Evolutionary conservation across 35 echinoderm and acorn worm genomes (phyloP).

Genomic region (Lytechinus variegatus): DNA sequence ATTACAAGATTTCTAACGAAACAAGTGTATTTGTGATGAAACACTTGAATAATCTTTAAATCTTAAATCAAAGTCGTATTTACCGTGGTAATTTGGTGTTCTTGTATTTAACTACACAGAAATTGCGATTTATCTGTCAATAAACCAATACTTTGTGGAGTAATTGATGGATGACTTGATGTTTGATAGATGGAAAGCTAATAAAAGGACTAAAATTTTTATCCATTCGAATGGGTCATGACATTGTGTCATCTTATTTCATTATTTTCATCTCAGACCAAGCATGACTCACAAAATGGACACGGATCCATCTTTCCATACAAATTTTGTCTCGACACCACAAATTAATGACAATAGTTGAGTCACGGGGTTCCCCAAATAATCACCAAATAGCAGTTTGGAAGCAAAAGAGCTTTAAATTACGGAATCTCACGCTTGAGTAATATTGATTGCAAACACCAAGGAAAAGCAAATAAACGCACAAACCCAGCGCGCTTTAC

Average conservation of each 20-base stretch:
- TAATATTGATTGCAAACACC: conserved; percentile 13
- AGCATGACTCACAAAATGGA: neutral
- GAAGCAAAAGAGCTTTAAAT: neutral
- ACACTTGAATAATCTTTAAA: neutral
- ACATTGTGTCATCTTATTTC: neutral
- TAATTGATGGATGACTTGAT: neutral
- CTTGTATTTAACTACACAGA: too few species aligned
- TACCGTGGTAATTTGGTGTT: neutral
- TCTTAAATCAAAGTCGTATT: neutral
- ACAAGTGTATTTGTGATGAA: neutral
- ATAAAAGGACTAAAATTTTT: neutral
- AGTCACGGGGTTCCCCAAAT: neutral
- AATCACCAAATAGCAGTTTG: neutral
- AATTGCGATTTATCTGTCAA: neutral
- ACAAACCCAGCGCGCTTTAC: neutral
- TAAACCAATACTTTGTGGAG: neutral
- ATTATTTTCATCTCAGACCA: neutral
- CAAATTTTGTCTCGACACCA: neutral
- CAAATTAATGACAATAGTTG: conserved; percentile 20
- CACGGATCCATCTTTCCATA: neutral
- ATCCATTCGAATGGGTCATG: neutral
- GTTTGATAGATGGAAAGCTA: neutral
- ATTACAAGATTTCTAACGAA: neutral
- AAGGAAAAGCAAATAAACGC: neutral
- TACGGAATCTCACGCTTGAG: conserved; percentile 2